phyloP scores from a whole-genome alignment of 2,113 vertebrate species.

The Tapirus terrestris region DNA sequence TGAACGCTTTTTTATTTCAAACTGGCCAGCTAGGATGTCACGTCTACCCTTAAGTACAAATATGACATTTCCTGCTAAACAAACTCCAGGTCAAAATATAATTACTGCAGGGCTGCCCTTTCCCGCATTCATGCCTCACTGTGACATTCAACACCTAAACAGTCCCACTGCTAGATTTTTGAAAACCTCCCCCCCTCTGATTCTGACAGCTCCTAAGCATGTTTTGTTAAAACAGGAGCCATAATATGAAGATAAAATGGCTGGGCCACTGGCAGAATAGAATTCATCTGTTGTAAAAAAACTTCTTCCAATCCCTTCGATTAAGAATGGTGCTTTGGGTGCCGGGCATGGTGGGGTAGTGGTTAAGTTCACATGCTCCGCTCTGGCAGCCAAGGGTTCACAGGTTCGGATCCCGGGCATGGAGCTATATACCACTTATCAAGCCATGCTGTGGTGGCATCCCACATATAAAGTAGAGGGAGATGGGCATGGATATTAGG shows the following conservation, averaged over 20 bases:
- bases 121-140: fast-evolving
- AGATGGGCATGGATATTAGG: no score
- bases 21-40: neutral
- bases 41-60: slow-evolving; percentile 39
- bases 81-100: neutral
- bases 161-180: no score
- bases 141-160: fast-evolving
- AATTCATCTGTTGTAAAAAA: neutral
- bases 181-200: neutral
- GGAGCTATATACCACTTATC: no score
- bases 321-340: neutral
- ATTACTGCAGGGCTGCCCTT: neutral
- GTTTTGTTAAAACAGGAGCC: neutral
- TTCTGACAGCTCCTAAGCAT: neutral
- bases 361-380: no score
- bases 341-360: no score
- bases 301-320: neutral
- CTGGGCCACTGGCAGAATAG: neutral
- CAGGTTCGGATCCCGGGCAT: no score
- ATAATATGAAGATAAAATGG: neutral
- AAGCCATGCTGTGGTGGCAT: no score
- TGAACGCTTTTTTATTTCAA: neutral
- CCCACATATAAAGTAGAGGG: no score
- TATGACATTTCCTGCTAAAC: slow-evolving; percentile 54
- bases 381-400: no score